Evolutionary conservation across 2,113 vertebrate species (phyloP).

Genomic region (Neogale vison): DNA sequence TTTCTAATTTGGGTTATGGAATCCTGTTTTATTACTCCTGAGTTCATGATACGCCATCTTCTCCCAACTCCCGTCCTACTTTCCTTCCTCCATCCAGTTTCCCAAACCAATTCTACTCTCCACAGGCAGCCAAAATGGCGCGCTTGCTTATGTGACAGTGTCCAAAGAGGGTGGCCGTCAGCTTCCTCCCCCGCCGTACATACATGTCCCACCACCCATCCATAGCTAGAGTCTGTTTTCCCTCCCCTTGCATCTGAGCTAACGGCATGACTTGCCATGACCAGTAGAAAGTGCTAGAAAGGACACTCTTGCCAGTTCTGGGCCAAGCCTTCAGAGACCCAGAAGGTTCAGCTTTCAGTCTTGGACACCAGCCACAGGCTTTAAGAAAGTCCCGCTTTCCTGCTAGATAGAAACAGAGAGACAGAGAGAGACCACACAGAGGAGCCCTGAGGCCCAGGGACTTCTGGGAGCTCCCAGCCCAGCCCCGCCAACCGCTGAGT

Average conservation of each 20-base stretch:
- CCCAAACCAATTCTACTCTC: not conserved
- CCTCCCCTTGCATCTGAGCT: too few species aligned
- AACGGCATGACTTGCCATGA: not conserved
- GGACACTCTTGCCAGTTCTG: not conserved
- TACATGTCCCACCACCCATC: not conserved
- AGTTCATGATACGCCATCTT: not conserved
- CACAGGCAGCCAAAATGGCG: not conserved
- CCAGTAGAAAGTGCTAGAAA: not conserved
- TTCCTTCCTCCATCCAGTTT: not conserved
- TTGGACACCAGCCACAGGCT: not conserved
- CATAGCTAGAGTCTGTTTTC: not conserved
- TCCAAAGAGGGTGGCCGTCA: not conserved
- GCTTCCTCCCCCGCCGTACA: too few species aligned
- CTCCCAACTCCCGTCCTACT: not conserved
- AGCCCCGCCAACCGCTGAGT: not conserved
- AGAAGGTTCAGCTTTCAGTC: not conserved
- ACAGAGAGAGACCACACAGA: not conserved
- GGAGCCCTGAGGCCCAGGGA: fast-evolving
- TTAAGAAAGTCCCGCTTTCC: not conserved
- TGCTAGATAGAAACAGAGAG: not conserved
- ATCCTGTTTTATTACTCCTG: not conserved
- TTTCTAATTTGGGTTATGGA: not conserved
- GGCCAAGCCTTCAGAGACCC: not conserved
- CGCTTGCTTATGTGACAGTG: too few species aligned
- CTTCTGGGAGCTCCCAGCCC: not conserved